phyloP scores from a whole-genome alignment of 1,140 invertebrate species.

The Drosophila nigrodunni region DNA sequence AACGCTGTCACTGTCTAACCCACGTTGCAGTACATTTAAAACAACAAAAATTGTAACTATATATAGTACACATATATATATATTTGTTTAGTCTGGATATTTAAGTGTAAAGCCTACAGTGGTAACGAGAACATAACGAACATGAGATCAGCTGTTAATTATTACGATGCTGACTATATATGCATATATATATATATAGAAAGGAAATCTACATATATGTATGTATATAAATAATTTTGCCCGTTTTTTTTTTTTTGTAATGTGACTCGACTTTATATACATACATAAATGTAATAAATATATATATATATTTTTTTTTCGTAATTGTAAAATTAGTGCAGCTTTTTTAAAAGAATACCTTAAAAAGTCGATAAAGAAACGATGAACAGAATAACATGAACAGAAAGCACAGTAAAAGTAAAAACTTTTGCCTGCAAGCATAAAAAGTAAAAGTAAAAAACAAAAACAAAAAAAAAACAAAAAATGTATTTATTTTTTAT shows the following conservation, averaged over 20 bases:
- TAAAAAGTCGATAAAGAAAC: constrained; percentile 48
- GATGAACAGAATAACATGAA: constrained; percentile 28
- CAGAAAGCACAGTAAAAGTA: constrained; percentile 26
- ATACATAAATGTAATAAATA: constrained; percentile 49
- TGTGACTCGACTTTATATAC: constrained; percentile 59
- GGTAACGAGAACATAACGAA: constrained; percentile 20
- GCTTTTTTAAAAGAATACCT: constrained; percentile 62
- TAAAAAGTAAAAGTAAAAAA: constrained; percentile 38
- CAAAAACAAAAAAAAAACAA: constrained; percentile 45
- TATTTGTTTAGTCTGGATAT: constrained; percentile 62
- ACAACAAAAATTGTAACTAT: constrained; percentile 23
- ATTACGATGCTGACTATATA: constrained; percentile 31
- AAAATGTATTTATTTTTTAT: constrained; percentile 80
- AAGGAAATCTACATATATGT: constrained; percentile 7
- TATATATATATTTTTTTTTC: constrained; percentile 67
- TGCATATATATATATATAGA: constrained; percentile 41
- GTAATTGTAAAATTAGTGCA: constrained; percentile 77
- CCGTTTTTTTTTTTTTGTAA: constrained; percentile 58
- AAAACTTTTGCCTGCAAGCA: constrained; percentile 59
- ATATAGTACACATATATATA: constrained; percentile 56
- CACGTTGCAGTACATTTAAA: constrained; percentile 50
- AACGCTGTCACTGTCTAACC: constrained; percentile 49
- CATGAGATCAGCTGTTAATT: constrained; percentile 29
- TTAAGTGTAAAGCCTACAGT: constrained; percentile 41
- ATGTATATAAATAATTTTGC: constrained; percentile 38